Conservation (phyloP, 2,797 vertebrate genomes). For the Amblyopsis hoosieri region DNA sequence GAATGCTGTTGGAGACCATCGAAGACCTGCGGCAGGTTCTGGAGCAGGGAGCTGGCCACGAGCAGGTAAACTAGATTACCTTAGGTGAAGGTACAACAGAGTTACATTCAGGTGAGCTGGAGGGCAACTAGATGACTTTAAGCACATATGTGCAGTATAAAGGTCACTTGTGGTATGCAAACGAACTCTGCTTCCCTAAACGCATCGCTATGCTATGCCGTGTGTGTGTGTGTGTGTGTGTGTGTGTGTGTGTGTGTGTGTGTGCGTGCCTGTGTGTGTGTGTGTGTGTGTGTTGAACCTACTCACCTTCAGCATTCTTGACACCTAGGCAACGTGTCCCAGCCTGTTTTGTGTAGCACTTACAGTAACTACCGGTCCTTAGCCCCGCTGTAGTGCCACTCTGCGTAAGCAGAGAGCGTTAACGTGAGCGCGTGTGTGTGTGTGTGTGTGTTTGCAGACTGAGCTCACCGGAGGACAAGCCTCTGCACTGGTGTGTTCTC, state of each 20-base stretch:
- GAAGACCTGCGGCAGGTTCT: conserved; percentile 78
- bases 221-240: conserved; percentile 3
- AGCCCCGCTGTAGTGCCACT: conserved; percentile 46
- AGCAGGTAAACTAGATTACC: conserved; percentile 41
- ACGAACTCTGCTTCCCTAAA: neutral
- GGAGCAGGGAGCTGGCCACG: conserved; percentile 64
- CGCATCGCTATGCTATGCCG: neutral
- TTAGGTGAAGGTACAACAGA: too few relatives aligned
- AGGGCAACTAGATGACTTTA: neutral
- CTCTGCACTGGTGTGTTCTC: conserved; percentile 81
- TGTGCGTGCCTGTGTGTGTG: neutral
- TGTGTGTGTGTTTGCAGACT: conserved; percentile 56
- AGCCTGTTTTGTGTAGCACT: conserved; percentile 61
- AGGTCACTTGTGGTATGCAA: conserved; percentile 4
- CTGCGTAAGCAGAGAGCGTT: conserved; percentile 19
- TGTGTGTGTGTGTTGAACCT: conserved; percentile 32
- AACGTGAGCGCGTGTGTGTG: neutral
- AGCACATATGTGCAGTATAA: neutral
- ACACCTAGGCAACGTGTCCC: conserved; percentile 51
- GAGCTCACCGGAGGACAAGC: conserved; percentile 72
- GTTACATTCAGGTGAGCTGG: too few relatives aligned
- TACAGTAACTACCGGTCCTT: conserved; percentile 59
- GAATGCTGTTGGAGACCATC: conserved; percentile 78
- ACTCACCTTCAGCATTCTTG: conserved; percentile 66
- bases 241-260: neutral